Conservation (phyloP, 2,888 invertebrate species). For the Acleris cristana region DNA sequence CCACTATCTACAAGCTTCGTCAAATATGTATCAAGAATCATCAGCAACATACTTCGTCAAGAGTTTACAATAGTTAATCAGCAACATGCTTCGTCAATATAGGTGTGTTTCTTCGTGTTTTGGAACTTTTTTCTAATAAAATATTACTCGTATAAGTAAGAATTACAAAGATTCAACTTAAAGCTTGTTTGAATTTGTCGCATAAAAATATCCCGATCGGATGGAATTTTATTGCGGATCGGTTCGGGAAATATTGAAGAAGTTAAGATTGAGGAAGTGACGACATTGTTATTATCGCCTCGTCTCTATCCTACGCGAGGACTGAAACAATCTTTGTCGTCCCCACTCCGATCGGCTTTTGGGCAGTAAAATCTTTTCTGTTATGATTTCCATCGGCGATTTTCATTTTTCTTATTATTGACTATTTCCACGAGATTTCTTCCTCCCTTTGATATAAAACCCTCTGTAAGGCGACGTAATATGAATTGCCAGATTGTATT, state of each 20-base stretch:
- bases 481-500: slow-evolving; percentile 26
- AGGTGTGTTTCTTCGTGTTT: too few species aligned
- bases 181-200: slow-evolving; percentile 22
- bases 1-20: too few species aligned
- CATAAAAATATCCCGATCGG: slow-evolving; percentile 52
- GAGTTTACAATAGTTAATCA: too few species aligned
- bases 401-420: slow-evolving; percentile 62
- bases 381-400: slow-evolving; percentile 68
- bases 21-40: too few species aligned
- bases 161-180: too few species aligned
- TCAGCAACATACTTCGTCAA: too few species aligned
- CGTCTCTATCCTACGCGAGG: slow-evolving; percentile 63
- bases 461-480: slow-evolving; percentile 22
- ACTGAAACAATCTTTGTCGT: slow-evolving; percentile 73
- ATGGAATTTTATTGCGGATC: slow-evolving; percentile 70
- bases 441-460: slow-evolving; percentile 28
- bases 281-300: slow-evolving; percentile 79
- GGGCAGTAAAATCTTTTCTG: slow-evolving; percentile 68
- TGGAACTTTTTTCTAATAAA: too few species aligned
- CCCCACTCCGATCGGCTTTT: slow-evolving; percentile 64
- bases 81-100: too few species aligned
- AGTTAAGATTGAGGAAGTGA: slow-evolving; percentile 78
- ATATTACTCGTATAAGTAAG: too few species aligned
- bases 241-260: slow-evolving; percentile 73
- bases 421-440: slow-evolving; percentile 46